Conservation (phyloP, 2,797 vertebrate species). For the Iguana delicatissima region DNA sequence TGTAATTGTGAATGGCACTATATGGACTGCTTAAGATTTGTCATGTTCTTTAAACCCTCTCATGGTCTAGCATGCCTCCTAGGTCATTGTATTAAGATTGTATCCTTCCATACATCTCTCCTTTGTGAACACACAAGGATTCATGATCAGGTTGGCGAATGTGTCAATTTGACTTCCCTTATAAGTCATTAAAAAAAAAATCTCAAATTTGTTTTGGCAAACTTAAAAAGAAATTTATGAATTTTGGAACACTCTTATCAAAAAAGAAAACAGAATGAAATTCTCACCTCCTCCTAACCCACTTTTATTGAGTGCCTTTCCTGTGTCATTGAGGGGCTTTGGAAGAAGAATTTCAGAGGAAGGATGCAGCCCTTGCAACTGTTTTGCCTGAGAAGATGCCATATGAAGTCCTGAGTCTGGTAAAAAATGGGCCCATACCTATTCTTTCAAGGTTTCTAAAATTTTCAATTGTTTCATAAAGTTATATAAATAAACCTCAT, state of each 20-base stretch:
- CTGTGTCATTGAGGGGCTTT: background rate
- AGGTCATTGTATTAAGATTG: conserved; percentile 2
- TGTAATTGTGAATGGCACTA: background rate
- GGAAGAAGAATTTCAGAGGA: background rate
- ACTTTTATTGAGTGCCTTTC: background rate
- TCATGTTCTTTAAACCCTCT: background rate
- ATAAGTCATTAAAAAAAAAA: background rate
- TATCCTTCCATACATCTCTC: conserved; percentile 1
- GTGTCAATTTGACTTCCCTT: background rate
- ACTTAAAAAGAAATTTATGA: background rate
- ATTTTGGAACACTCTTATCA: too few relatives aligned
- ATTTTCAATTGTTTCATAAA: conserved; percentile 11
- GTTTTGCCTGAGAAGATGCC: background rate
- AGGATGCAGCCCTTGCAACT: background rate
- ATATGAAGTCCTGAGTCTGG: background rate
- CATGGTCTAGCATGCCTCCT: background rate
- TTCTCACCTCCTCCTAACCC: background rate
- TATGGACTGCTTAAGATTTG: background rate
- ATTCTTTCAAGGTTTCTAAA: background rate
- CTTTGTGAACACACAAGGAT: background rate
- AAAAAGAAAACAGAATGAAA: too few relatives aligned
- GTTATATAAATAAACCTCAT: conserved; percentile 19
- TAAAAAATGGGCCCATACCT: background rate
- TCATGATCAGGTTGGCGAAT: background rate
- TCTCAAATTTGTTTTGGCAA: background rate